phyloP scores from a whole-genome alignment of 2,113 vertebrate genomes.

The Sardina pilchardus region DNA sequence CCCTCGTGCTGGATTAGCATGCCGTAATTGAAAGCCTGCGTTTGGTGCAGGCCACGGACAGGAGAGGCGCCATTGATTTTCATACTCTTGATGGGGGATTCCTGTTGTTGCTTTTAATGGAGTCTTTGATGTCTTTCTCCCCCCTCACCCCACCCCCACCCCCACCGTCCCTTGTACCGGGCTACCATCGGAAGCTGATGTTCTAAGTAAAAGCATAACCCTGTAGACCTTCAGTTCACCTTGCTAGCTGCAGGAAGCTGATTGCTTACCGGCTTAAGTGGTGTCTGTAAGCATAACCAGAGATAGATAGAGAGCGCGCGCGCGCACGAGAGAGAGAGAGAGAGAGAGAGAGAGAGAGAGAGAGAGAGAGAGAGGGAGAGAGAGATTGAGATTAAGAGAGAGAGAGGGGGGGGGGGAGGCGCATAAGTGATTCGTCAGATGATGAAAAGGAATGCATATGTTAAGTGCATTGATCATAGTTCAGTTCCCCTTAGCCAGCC shows the following conservation, averaged over 20 bases:
- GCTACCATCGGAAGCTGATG: conserved; percentile 59
- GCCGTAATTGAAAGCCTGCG: conserved; percentile 58
- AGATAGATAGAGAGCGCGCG: conserved; percentile 57
- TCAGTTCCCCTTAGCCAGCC: conserved; percentile 64
- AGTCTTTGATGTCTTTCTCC: conserved; percentile 61
- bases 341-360: conserved; percentile 50
- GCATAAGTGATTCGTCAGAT: conserved; percentile 68
- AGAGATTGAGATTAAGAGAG: neutral
- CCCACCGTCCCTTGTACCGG: conserved; percentile 26
- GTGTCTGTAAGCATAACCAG: conserved; percentile 50
- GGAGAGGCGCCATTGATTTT: conserved; percentile 61
- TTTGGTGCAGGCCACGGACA: conserved; percentile 47
- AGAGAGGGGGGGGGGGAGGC: conserved; percentile 59
- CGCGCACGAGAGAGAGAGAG: conserved; percentile 64
- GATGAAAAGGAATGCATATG: conserved; percentile 84
- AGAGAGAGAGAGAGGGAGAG: neutral
- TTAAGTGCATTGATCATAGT: conserved; percentile 75
- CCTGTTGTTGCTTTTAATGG: conserved; percentile 57
- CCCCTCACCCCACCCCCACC: neutral
- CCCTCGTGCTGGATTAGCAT: conserved; percentile 51
- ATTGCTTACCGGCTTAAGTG: conserved; percentile 61
- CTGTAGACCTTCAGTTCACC: conserved; percentile 77
- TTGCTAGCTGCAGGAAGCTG: conserved; percentile 65
- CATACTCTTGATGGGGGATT: conserved; percentile 57
- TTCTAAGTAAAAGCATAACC: conserved; percentile 62